Base-by-base conservation (phyloP, 2,888 invertebrate species). In the Tipula confusa region DNA sequence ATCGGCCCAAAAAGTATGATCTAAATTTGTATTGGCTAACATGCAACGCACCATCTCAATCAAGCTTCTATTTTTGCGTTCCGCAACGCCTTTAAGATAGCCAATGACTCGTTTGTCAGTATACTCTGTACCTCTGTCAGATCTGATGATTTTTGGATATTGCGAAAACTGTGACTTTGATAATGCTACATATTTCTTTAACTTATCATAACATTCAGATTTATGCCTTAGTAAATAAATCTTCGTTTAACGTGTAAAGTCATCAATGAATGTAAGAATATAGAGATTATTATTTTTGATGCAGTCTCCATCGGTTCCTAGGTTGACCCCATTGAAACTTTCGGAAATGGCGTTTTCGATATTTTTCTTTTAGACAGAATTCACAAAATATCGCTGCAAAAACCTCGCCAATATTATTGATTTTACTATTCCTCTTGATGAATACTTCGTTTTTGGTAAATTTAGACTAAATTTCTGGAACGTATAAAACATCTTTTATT, bases 181-280 rank as follows among this genome's bases (percentile, higher is more conserved):
- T 18, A 48, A 48, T 48, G 2, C 48, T 15, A 2, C 13, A 11
- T 48, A 48, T 0, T 1, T 48, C 13, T 11, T 48, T 13, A 48
- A 48, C 4, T 48, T 6, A 4, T 48, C 13, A 5, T n/a, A n/a
- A n/a, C n/a, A n/a, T n/a, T n/a, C n/a, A n/a, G n/a, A n/a, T n/a
- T n/a, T n/a, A n/a, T n/a, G n/a, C n/a, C n/a, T n/a, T n/a, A 48
- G 48, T 48, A 48, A 48, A 48, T 48, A 48, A 48, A 48, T 48
- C 48, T 48, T 2, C 18, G 48, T 48, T 11, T 48, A 48, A 15
- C 48, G 48, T 15, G 2, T 11, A 48, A 1, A 48, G 13, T 48
- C 48, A 48, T 48, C 48, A 15, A 48, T 48, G 18, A 48, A n/a
- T 18, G 48, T 48, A 15, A 48, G 18, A 5, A 48, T 48, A 13